These are phyloP conservation scores for Selenia dentaria DNA, from an alignment of 2,888 invertebrate genomes.

Conservation along the genomic window DNA sequence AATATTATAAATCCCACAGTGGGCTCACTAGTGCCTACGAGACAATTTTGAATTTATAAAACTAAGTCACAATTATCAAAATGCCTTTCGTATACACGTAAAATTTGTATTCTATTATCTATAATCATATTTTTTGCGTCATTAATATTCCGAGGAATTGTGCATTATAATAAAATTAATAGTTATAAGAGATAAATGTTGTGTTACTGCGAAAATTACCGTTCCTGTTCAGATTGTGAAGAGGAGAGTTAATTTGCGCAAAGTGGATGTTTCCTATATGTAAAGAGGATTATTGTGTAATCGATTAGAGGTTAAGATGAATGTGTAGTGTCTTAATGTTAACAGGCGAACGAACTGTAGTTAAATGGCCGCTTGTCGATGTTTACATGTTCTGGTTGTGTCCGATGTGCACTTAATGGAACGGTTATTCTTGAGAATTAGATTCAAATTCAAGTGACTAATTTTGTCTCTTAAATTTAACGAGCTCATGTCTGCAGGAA, in stretches of 20 bases:
- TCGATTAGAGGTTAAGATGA: conserved; percentile 46
- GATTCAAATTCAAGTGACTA: conserved; percentile 6
- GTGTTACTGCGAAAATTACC: conserved; percentile 43
- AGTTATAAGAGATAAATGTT: conserved; percentile 46
- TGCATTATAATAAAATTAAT: conserved; percentile 39
- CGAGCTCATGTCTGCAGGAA: no score
- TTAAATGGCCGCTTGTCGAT: conserved; percentile 1
- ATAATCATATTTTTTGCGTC: conserved; percentile 49
- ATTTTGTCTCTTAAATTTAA: conserved; percentile 1
- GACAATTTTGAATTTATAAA: conserved; percentile 37
- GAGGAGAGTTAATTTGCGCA: conserved; percentile 37
- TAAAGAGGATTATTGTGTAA: conserved; percentile 33
- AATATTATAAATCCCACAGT: conserved; percentile 29
- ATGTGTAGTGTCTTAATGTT: conserved; percentile 60
- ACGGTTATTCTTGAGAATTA: conserved; percentile 12
- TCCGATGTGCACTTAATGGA: conserved; percentile 22
- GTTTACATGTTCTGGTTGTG: conserved; percentile 19
- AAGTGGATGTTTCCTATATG: conserved; percentile 44
- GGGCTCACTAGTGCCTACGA: conserved; percentile 58
- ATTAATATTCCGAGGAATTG: conserved; percentile 49
- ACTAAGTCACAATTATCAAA: conserved; percentile 40
- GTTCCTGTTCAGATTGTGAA: conserved; percentile 9
- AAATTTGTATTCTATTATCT: conserved; percentile 37
- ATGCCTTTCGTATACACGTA: conserved; percentile 46
- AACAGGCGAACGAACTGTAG: conserved; percentile 36